Evolutionary conservation across 2,113 vertebrate species (phyloP).

Genomic region (Pachycephala philippinensis): DNA sequence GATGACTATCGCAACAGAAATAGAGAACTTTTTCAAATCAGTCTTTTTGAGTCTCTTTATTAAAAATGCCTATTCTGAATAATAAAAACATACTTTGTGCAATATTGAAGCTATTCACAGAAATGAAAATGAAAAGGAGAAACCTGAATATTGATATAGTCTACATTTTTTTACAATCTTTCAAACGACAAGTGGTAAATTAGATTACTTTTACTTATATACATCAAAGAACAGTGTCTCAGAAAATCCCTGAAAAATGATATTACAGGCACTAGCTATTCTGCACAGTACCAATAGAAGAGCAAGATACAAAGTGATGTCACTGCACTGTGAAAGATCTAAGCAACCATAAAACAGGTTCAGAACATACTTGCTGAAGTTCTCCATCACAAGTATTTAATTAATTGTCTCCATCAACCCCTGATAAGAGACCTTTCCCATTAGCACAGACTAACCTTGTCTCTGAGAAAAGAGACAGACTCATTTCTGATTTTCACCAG

Average conservation of each 20-base stretch:
- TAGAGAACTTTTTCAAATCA: neutral
- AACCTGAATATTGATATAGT: neutral
- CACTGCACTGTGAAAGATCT: neutral
- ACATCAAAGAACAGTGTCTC: constrained; percentile 7
- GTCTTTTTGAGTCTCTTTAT: neutral
- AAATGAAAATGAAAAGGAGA: neutral
- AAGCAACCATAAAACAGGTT: neutral
- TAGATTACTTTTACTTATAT: constrained; percentile 13
- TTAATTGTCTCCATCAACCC: neutral
- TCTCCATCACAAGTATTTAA: neutral
- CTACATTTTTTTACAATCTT: neutral
- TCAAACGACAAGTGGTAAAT: neutral
- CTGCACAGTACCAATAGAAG: neutral
- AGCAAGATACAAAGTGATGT: neutral
- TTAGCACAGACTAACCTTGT: neutral
- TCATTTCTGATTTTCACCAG: neutral
- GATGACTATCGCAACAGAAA: neutral
- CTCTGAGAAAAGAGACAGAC: neutral
- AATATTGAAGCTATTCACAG: neutral
- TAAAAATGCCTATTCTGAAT: neutral
- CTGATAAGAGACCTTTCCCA: neutral
- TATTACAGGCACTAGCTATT: neutral
- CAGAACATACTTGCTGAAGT: neutral
- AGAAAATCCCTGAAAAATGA: neutral
- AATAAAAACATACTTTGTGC: neutral